phyloP scores from a whole-genome alignment of 2,797 vertebrate species.

The Lycodopsis pacificus region DNA sequence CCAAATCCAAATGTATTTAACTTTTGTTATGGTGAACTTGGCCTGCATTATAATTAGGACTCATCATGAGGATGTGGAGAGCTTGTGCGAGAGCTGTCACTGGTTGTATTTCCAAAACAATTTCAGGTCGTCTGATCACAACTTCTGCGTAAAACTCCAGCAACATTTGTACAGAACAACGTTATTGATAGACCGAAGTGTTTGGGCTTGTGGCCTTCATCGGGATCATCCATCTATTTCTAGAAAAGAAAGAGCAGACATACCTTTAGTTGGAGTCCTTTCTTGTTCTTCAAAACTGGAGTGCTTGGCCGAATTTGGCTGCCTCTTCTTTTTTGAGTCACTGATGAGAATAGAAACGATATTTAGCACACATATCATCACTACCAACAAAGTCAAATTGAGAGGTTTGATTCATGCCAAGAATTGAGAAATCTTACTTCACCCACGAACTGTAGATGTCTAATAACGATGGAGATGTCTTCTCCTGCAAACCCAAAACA shows the following conservation, averaged over 20 bases:
- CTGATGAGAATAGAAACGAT: slow-evolving; percentile 36
- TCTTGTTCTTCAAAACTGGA: slow-evolving; percentile 26
- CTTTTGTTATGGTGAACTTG: no score
- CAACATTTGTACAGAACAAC: neutral
- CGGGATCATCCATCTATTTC: neutral
- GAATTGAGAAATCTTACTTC: slow-evolving; percentile 46
- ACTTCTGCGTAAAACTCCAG: neutral
- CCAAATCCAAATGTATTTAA: neutral
- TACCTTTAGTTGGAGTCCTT: slow-evolving; percentile 59
- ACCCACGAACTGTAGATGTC: slow-evolving; percentile 81
- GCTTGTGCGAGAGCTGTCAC: no score
- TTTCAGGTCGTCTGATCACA: no score
- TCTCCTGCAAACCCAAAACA: slow-evolving; percentile 39
- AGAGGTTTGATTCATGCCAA: neutral
- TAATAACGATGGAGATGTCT: slow-evolving; percentile 56
- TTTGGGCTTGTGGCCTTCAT: neutral
- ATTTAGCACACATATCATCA: neutral
- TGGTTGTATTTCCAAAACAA: no score
- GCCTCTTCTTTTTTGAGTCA: slow-evolving; percentile 47
- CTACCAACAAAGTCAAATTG: neutral
- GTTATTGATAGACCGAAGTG: neutral
- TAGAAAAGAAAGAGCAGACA: neutral
- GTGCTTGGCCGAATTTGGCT: slow-evolving; percentile 16
- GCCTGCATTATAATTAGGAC: no score
- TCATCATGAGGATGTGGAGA: no score